Percentiles rank a stretch among this genome's conserved stretches.
phyloP scores from a whole-genome alignment of 2,888 invertebrate species.

The Scotopteryx bipunctaria region DNA sequence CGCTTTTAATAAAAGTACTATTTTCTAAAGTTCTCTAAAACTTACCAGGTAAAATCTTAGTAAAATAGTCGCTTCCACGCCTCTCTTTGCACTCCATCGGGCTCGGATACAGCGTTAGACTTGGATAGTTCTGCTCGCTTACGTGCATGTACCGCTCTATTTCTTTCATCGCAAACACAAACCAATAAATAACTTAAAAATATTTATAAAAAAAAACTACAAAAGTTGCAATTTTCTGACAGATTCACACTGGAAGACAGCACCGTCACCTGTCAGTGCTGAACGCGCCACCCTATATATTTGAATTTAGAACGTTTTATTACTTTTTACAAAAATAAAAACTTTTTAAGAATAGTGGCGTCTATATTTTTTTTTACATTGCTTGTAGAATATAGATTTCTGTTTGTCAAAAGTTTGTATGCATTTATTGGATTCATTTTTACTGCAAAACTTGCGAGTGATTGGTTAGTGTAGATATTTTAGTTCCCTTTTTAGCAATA shows the following conservation, averaged over 20 bases:
- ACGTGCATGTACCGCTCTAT: constrained; percentile 23
- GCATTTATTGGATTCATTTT: too few species aligned
- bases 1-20: too few species aligned
- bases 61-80: constrained; percentile 6
- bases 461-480: too few species aligned
- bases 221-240: constrained; percentile 20
- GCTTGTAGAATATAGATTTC: too few species aligned
- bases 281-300: not conserved
- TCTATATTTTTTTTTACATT: not conserved
- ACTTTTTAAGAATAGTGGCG: not conserved
- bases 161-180: constrained; percentile 26
- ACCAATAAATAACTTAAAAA: constrained; percentile 20
- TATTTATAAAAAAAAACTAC: constrained; percentile 22
- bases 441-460: too few species aligned
- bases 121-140: constrained; percentile 21
- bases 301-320: constrained; percentile 9
- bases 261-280: not conserved
- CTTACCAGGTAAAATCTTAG: constrained; percentile 13
- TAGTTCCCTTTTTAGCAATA: too few species aligned
- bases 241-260: not conserved
- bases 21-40: not conserved
- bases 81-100: constrained; percentile 17
- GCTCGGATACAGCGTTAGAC: not conserved
- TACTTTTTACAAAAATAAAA: not conserved
- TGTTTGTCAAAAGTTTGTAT: too few species aligned